These are phyloP conservation scores for Agapornis canus DNA, from an alignment of 2,797 vertebrate species.

Conservation along the genomic window DNA sequence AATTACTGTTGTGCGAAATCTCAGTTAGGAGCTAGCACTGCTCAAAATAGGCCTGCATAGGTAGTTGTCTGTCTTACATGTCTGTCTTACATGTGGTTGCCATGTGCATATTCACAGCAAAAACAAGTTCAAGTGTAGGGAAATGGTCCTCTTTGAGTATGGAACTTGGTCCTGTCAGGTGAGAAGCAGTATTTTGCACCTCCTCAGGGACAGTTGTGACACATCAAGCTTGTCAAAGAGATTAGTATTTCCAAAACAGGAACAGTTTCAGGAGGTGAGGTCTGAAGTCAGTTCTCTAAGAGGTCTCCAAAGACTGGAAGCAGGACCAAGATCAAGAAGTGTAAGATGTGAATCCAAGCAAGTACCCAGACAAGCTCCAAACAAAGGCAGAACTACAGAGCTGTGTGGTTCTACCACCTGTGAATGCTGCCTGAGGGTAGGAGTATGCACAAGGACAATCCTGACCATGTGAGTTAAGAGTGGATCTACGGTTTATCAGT, in stretches of 20 bases:
- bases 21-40: neutral
- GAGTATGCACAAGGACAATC: neutral
- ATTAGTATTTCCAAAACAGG: neutral
- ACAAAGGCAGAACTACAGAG: neutral
- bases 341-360: neutral
- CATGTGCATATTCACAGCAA: neutral
- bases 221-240: neutral
- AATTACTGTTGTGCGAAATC: neutral
- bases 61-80: neutral
- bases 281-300: neutral
- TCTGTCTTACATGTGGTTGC: neutral
- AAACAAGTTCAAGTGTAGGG: neutral
- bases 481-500: slow-evolving; percentile 8
- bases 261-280: neutral
- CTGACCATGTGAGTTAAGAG: neutral
- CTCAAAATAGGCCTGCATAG: neutral
- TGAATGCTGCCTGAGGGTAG: neutral
- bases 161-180: neutral
- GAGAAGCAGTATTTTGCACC: neutral
- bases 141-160: neutral
- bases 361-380: neutral
- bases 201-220: neutral
- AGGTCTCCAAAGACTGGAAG: neutral
- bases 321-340: neutral
- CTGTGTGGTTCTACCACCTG: neutral